Conservation (phyloP, 2,797 vertebrate species). For the Semaprochilodus insignis region DNA sequence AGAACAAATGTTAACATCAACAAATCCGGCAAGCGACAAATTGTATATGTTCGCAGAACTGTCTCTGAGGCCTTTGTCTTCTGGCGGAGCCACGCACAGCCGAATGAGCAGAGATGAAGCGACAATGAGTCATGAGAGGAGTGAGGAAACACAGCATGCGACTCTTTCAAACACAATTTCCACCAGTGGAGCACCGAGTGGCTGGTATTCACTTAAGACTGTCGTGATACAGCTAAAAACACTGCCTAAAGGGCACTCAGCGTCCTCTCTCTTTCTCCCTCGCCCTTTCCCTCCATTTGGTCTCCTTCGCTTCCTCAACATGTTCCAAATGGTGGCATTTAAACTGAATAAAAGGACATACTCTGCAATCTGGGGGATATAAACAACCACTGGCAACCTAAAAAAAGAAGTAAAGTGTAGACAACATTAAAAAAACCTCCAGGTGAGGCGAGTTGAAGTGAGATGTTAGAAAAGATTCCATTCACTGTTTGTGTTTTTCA, state of each 20-base stretch:
- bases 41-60: neutral
- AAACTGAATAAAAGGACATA: neutral
- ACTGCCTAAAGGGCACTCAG: conserved; percentile 1
- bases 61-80: neutral
- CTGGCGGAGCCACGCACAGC: neutral
- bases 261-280: neutral
- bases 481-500: too few relatives aligned
- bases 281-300: neutral
- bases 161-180: neutral
- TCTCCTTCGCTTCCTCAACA: neutral
- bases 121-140: neutral
- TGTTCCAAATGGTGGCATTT: neutral
- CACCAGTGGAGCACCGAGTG: neutral
- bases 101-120: neutral
- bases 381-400: neutral
- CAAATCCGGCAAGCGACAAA: neutral
- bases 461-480: too few relatives aligned
- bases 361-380: neutral
- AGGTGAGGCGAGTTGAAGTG: neutral
- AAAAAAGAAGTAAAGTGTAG: neutral
- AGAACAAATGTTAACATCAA: too few relatives aligned
- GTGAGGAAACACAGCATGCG: neutral
- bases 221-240: neutral
- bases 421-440: neutral
- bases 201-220: neutral